Evolutionary conservation across 2,888 invertebrate genomes (phyloP).

Genomic region (Spodoptera exigua): DNA sequence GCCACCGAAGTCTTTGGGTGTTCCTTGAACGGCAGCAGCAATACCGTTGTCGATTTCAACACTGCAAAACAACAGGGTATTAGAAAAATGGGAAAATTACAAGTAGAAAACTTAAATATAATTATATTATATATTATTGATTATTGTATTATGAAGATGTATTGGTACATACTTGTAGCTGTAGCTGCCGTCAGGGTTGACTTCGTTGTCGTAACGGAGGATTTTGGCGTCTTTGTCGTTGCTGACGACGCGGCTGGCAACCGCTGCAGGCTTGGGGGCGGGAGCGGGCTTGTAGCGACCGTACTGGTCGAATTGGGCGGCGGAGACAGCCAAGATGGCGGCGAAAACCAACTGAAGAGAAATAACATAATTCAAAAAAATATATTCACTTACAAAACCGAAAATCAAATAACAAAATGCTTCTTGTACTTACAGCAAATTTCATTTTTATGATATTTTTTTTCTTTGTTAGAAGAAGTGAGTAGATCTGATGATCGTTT

Average conservation of each 20-base stretch:
- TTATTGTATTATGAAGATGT: not conserved
- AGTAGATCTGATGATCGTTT: slow-evolving; percentile 43
- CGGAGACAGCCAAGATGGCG: slow-evolving; percentile 24
- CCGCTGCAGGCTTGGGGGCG: slow-evolving; percentile 42
- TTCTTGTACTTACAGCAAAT: slow-evolving; percentile 68
- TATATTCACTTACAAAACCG: not conserved
- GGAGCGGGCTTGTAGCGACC: slow-evolving; percentile 6
- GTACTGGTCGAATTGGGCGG: slow-evolving; percentile 17
- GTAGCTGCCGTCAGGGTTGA: slow-evolving; percentile 84
- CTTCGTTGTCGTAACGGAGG: slow-evolving; percentile 77
- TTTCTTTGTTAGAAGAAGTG: slow-evolving; percentile 21
- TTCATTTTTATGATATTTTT: slow-evolving; percentile 68
- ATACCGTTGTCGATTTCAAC: slow-evolving; percentile 91
- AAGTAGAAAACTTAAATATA: not conserved
- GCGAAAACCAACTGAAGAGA: slow-evolving; percentile 60
- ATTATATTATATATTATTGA: not conserved
- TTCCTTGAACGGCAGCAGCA: slow-evolving; percentile 88
- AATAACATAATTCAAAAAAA: slow-evolving; percentile 5
- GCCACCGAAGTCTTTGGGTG: slow-evolving; percentile 85
- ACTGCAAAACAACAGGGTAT: slow-evolving; percentile 69
- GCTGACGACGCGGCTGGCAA: slow-evolving; percentile 42
- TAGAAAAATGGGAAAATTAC: not conserved
- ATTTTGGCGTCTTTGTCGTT: slow-evolving; percentile 72
- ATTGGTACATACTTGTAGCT: slow-evolving; percentile 78
- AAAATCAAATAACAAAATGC: not conserved